phyloP scores from a whole-genome alignment of 2,113 vertebrate genomes.

The Bos indicus region DNA sequence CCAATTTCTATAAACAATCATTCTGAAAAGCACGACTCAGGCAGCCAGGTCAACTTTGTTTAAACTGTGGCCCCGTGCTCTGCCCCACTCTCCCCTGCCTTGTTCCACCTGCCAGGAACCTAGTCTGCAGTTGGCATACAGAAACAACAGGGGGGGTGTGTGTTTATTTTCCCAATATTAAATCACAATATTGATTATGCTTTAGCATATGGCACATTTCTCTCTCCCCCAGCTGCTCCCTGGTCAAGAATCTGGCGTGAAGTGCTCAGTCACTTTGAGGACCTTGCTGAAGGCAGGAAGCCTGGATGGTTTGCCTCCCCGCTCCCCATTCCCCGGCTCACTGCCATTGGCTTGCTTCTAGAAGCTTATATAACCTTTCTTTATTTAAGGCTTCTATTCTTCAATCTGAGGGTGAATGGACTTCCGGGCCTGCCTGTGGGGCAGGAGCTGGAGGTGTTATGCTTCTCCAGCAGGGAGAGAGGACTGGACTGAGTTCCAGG shows the following conservation, averaged over 20 bases:
- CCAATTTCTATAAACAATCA: not conserved
- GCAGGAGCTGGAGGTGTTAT: not conserved
- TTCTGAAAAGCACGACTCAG: not conserved
- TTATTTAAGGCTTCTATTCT: not conserved
- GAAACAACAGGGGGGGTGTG: not conserved
- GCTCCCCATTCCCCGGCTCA: not conserved
- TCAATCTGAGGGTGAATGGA: not conserved
- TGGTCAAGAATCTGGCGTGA: not conserved
- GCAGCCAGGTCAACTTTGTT: not conserved
- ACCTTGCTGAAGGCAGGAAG: not conserved
- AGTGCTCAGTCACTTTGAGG: not conserved
- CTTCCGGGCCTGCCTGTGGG: not conserved
- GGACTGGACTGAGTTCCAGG: not conserved
- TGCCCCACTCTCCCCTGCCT: fast-evolving
- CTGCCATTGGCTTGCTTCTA: not conserved
- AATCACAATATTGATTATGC: not conserved
- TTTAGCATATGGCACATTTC: not conserved
- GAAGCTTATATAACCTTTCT: not conserved
- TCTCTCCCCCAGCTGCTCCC: not conserved
- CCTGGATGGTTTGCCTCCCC: not conserved
- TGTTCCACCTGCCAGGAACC: not conserved
- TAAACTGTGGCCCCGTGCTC: not conserved
- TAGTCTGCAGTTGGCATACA: not conserved
- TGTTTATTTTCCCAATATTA: not conserved
- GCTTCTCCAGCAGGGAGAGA: not conserved